phyloP scores from a whole-genome alignment of 1,140 invertebrate genomes.

The Andrena cerasifolii region DNA sequence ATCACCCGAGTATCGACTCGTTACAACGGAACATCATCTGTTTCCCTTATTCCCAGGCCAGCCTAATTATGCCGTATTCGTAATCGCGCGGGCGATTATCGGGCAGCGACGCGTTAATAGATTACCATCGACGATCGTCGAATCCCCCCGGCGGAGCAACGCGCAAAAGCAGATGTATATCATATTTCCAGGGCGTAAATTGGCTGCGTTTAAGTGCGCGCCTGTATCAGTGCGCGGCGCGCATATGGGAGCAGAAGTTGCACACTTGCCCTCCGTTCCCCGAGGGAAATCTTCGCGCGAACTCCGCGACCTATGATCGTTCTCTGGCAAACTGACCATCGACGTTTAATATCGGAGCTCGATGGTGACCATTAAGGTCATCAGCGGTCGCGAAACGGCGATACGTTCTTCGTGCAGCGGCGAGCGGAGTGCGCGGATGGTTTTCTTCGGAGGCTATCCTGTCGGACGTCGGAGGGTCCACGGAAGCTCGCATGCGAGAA shows the following conservation, averaged over 20 bases:
- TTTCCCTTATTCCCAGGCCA: neutral
- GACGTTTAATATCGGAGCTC: slow-evolving; percentile 20
- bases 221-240: neutral
- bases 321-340: neutral
- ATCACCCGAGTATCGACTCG: neutral
- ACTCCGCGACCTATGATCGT: slow-evolving; percentile 49
- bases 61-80: neutral
- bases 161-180: slow-evolving; percentile 37
- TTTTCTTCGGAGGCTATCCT: no score
- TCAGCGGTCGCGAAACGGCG: neutral
- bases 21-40: neutral
- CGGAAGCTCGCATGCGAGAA: no score
- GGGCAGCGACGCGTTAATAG: slow-evolving; percentile 16
- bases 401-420: neutral
- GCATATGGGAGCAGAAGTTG: slow-evolving; percentile 37
- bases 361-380: neutral
- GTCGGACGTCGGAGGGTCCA: no score
- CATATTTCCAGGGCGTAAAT: slow-evolving; percentile 61
- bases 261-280: slow-evolving; percentile 50
- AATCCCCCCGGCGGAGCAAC: slow-evolving; percentile 41
- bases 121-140: slow-evolving; percentile 44
- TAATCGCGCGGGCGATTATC: slow-evolving; percentile 46
- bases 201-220: slow-evolving; percentile 20
- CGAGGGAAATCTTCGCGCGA: slow-evolving; percentile 76
- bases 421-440: neutral